Base-by-base conservation (phyloP, 2,888 invertebrate species). In the Euplexia lucipara region DNA sequence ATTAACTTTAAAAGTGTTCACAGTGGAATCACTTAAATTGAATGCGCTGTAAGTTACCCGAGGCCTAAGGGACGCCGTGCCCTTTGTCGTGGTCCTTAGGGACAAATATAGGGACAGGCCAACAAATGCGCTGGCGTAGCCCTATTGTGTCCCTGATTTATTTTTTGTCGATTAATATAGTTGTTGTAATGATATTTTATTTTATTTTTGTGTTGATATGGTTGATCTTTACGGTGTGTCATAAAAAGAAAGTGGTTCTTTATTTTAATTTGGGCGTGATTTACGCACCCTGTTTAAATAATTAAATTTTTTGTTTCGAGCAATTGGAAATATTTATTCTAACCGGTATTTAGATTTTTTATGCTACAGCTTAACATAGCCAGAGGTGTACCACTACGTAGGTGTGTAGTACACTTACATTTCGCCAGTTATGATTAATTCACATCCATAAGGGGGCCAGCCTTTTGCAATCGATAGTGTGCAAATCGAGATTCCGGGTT, bases 11-110 rank as follows among this genome's bases (percentile, higher is more conserved):
- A 91, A 92, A 91, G 90, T 83, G 78, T 87, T 87, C 85, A 82
- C 79, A 86, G 85, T 81, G 70, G 88, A 91, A 93, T 92, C 94
- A 94, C 94, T 94, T 94, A 92, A 92, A 91, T 91, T 90, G 91
- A 94, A 93, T 92, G 91, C 89, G 84, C 85, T 89, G 90, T 90
- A 92, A 93, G 89, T 92, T 91, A 91, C 90, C 87, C 88, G 61
- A 62, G 79, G 85, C 86, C 87, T 67, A 8, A 80, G 90, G 90
- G 88, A 70, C 61, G 37, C 49, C 10, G 62, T 80, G 87, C 90
- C 90, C 91, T 93, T 92, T 93, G 92, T 90, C 81, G 70, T 32
- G 22, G 65, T 56, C 87, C 90, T 77, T 62, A 18, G 66, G 88
- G 90, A 85, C 81, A 68, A 75, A 75, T 77, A 70, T 61, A 81